A percentile compares a stretch with the other conserved stretches of the same genome.
These are phyloP conservation scores for Dermatemys mawii DNA, from an alignment of 2,113 vertebrate genomes.

Conservation along the genomic window DNA sequence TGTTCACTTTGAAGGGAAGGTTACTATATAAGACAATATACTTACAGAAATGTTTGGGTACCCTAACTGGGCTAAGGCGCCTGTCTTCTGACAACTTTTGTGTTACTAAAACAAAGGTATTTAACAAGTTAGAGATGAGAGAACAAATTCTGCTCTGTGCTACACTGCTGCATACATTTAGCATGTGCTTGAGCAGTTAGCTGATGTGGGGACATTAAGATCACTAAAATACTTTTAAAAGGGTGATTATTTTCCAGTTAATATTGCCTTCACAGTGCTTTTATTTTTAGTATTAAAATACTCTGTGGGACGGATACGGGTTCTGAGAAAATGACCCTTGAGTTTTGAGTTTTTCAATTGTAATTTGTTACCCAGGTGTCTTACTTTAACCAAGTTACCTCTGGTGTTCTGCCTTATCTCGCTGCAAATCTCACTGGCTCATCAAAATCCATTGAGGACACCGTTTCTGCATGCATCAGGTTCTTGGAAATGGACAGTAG, in stretches of 20 bases:
- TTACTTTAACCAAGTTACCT: slow-evolving; percentile 79
- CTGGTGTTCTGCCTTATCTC: slow-evolving; percentile 74
- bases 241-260: not conserved
- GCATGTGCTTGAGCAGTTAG: not conserved
- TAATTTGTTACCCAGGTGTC: slow-evolving; percentile 77
- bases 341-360: not conserved
- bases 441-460: slow-evolving; percentile 82
- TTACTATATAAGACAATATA: not conserved
- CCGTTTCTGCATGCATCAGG: slow-evolving; percentile 76
- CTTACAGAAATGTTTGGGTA: not conserved
- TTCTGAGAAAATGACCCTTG: not conserved
- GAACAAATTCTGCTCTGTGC: not conserved
- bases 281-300: not conserved
- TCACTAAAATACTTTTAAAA: not conserved
- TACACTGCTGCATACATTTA: not conserved
- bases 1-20: not conserved
- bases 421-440: slow-evolving; percentile 79
- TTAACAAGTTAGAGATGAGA: not conserved
- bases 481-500: slow-evolving; percentile 73
- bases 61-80: not conserved
- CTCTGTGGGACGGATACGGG: not conserved
- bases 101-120: not conserved
- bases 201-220: not conserved
- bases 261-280: not conserved
- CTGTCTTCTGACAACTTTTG: not conserved